Evolutionary conservation across 2,888 invertebrate species (phyloP).

Genomic region (Griposia aprilina): DNA sequence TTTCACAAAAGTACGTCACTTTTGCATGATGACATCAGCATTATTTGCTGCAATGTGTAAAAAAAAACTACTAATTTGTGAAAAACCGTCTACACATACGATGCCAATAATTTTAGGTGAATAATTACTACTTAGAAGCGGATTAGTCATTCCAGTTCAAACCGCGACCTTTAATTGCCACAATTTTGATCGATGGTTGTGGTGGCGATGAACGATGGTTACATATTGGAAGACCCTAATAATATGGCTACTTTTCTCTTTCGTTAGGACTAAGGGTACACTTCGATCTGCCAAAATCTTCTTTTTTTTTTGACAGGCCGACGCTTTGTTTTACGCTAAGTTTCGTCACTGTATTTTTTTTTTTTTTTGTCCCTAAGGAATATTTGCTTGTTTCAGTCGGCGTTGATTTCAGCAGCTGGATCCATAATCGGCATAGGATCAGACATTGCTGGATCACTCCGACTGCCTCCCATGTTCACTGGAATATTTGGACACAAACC

Average conservation of each 20-base stretch:
- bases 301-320: not conserved
- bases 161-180: not conserved
- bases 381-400: conserved; percentile 87
- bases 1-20: conserved; percentile 9
- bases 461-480: conserved; percentile 97
- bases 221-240: not conserved
- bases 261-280: too few relatives aligned
- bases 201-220: too few relatives aligned
- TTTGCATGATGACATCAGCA: not conserved
- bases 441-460: conserved; percentile 97
- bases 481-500: conserved; percentile 98
- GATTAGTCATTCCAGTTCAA: not conserved
- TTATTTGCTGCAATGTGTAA: not conserved
- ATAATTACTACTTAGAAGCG: not conserved
- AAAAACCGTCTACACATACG: not conserved
- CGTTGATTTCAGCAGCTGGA: conserved; percentile 94
- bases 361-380: too few relatives aligned
- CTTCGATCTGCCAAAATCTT: not conserved
- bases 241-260: not conserved
- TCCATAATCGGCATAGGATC: conserved; percentile 96
- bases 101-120: not conserved
- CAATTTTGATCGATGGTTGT: too few relatives aligned
- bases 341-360: not conserved
- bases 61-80: not conserved
- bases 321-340: not conserved